Base-by-base conservation (phyloP, 2,797 vertebrate species). In the Karalla daura region DNA sequence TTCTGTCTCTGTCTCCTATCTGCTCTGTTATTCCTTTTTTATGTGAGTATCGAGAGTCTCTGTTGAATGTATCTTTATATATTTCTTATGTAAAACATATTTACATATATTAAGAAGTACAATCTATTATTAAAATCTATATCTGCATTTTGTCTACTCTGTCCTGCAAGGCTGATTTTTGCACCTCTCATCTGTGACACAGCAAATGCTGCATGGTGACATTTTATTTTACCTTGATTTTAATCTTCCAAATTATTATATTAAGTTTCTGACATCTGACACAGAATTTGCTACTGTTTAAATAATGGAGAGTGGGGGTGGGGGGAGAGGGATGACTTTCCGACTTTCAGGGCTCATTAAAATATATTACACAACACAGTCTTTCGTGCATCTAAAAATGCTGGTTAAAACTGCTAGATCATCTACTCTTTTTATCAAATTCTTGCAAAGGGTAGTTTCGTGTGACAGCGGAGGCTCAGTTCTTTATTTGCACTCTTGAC, bases 391-490 rank as follows among this genome's bases (percentile, higher is more conserved):
- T 20, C 10, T 35, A 45, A 46, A 56, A 18, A 43, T 11, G 12
- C 28, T 59, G 51, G 12, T 30, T 64, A 63, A 44, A 58, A 37
- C 25, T 73, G 70, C 20, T 40, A 15, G 2, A 44, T 41, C 28
- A 47, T 59, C 41, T 21, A 25, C 21, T n/a, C n/a, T 49, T 68
- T 58, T 71, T 20, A 47, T 61, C 20, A 20, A 61, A 33, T 66
- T 67, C 64, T 18, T 51, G 54, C 46, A n/a, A n/a, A 32, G 30
- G 18, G 5, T 37, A 24, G 65, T 74, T 69, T 44, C 54, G 41
- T 39, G 35, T 44, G 55, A 70, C 51, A 81, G 67, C 75, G 67
- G 25, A 30, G n/a, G 27, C 61, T 62, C 12, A 7, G 13, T 27
- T 54, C 21, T 49, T 44, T 43, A 41, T 73, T 62, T 62, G 17